A percentile compares a stretch with the other conserved stretches of the same genome.
Conservation (phyloP, 2,113 vertebrate genomes). For the Brachyistius frenatus region DNA sequence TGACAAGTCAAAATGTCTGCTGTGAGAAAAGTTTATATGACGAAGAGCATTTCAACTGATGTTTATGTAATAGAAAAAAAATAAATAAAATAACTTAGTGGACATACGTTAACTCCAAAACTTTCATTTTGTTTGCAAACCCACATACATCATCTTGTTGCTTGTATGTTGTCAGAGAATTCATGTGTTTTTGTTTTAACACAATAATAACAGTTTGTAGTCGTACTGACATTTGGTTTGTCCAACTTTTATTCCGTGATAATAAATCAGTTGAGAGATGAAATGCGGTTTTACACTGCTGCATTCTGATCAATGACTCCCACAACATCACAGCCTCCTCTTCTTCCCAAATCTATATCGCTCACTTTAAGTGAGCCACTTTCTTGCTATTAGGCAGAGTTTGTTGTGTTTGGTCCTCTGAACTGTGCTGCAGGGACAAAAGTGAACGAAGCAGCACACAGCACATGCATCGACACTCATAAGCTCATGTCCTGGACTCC, state of each 20-base stretch:
- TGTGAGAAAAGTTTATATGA: too few species aligned
- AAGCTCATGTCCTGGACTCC: slow-evolving; percentile 48
- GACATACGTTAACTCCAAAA: not conserved
- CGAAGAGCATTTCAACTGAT: too few species aligned
- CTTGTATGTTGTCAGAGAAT: not conserved
- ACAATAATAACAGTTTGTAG: slow-evolving; percentile 6
- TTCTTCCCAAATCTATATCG: not conserved
- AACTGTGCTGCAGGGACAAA: slow-evolving; percentile 8
- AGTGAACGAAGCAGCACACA: not conserved
- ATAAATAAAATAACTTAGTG: too few species aligned
- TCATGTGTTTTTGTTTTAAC: slow-evolving; percentile 2
- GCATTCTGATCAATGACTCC: slow-evolving; percentile 11
- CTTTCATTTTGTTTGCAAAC: slow-evolving; percentile 11
- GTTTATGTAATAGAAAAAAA: too few species aligned
- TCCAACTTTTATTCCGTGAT: not conserved
- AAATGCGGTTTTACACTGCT: not conserved
- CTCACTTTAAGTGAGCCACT: slow-evolving; percentile 1
- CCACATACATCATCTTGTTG: not conserved
- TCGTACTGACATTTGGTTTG: not conserved
- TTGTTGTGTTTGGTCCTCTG: not conserved
- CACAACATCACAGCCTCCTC: slow-evolving; percentile 1
- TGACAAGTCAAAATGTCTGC: too few species aligned
- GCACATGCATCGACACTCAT: slow-evolving; percentile 10
- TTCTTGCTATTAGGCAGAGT: not conserved
- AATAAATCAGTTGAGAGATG: slow-evolving; percentile 22